Base-by-base conservation (phyloP, 1,140 invertebrate genomes). In the Drosophila orosa region DNA sequence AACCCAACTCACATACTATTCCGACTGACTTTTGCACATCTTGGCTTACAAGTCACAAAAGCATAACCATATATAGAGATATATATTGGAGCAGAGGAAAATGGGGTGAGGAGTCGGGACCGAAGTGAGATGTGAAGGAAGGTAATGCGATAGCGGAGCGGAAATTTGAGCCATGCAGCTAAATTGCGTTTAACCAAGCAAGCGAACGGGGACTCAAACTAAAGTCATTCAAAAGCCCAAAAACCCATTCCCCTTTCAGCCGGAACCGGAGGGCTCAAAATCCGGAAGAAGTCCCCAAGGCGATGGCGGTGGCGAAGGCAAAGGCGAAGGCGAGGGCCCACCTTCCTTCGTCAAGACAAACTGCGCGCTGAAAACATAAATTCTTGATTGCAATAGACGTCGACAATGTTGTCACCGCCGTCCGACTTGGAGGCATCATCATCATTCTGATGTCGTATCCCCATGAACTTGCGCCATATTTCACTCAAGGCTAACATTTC, bases 181-280 rank as follows among this genome's bases (percentile, higher is more conserved):
- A 83, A 89, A 89, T 87, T 87, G 84, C 84, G 84, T 86, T 86
- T 79, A 86, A 82, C 84, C 79, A 87, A 83, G 84, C 65, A 77
- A 80, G 59, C 58, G 52, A 54, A 44, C 48, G 45, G 68, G 45
- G 59, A 42, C 58, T 19, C 44, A 39, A 39, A 57, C 67, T 25
- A 37, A 71, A 71, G 65, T 67, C 65, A 71, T 71, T 71, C 50
- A 27, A 71, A 47, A 27, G 27, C 42, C 35, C 35, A 37, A n/a
- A 35, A 39, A 42, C 47, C 58, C 45, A 24, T 24, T 33, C 37
- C 35, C 45, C 58, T 12, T 27, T 52, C 17, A 62, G 25, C 44
- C 48, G 54, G 55, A 63, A 35, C 50, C 29, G 44, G 39, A 74
- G 42, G 37, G 50, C 33, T 44, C 33, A n/a, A 27, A 27, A 19